These are phyloP conservation scores for Limnephilus auricula DNA, from an alignment of 2,888 invertebrate species.

Conservation along the genomic window DNA sequence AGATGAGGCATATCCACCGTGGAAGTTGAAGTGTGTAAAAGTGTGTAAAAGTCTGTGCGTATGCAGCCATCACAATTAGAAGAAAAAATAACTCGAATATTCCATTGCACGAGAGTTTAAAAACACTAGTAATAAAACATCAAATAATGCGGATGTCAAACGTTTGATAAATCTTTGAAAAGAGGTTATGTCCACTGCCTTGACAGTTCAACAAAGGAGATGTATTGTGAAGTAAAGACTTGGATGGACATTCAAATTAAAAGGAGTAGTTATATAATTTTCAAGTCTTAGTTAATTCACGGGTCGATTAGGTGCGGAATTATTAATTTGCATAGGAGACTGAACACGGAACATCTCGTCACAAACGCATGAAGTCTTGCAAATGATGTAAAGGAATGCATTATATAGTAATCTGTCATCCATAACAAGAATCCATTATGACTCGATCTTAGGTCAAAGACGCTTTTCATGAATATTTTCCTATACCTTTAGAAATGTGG, in stretches of 20 bases:
- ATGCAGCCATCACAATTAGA: no score
- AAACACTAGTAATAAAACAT: neutral
- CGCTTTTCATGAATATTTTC: neutral
- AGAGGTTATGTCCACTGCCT: neutral
- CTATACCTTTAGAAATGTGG: neutral
- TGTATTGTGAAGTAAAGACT: neutral
- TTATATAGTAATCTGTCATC: neutral
- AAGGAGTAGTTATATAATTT: neutral
- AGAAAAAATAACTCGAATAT: no score
- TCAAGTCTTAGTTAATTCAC: neutral
- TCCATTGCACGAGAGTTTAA: neutral
- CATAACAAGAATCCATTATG: neutral
- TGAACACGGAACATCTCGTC: neutral
- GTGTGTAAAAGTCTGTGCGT: no score
- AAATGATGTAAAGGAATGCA: neutral
- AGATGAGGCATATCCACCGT: no score
- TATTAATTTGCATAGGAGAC: no score
- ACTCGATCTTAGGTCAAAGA: neutral
- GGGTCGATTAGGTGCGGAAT: neutral
- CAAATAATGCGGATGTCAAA: neutral
- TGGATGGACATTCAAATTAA: neutral
- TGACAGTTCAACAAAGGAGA: slow-evolving; percentile 2
- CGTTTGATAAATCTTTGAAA: neutral
- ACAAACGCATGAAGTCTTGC: neutral
- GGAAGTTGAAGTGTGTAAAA: no score